Conservation (phyloP, 1,140 invertebrate genomes). For the Papilio dardanus region DNA sequence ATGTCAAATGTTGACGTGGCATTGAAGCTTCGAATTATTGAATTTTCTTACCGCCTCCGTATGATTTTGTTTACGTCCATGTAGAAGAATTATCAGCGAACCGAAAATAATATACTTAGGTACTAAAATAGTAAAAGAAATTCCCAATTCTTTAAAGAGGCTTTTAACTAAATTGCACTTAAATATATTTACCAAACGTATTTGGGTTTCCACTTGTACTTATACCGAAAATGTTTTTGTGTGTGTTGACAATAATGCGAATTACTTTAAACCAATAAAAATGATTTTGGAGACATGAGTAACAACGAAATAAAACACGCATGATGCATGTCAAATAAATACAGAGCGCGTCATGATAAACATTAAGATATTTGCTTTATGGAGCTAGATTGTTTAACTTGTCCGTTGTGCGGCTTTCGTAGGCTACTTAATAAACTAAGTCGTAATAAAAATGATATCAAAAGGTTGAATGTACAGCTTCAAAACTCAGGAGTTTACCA, state of each 20-base stretch:
- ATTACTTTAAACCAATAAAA: neutral
- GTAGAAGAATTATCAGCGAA: neutral
- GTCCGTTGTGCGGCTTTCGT: neutral
- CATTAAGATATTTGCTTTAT: neutral
- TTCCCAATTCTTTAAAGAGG: neutral
- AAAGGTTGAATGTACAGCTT: too few species aligned
- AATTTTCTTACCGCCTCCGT: neutral
- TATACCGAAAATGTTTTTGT: neutral
- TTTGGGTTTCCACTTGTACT: neutral
- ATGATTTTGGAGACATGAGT: neutral
- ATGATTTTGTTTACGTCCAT: neutral
- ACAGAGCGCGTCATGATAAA: neutral
- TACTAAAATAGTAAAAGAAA: neutral
- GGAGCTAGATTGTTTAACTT: neutral
- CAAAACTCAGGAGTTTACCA: too few species aligned
- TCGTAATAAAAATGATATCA: neutral
- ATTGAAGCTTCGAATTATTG: neutral
- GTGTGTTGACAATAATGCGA: neutral
- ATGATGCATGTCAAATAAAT: too few species aligned
- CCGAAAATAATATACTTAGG: neutral
- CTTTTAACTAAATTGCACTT: neutral
- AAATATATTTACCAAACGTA: neutral
- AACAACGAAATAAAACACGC: too few species aligned
- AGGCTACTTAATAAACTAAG: neutral
- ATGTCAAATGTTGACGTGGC: constrained; percentile 1